Evolutionary conservation across 2,113 vertebrate genomes (phyloP), one percentile per base, ranked within the genome.

Genomic region (Miniopterus natalensis): DNA sequence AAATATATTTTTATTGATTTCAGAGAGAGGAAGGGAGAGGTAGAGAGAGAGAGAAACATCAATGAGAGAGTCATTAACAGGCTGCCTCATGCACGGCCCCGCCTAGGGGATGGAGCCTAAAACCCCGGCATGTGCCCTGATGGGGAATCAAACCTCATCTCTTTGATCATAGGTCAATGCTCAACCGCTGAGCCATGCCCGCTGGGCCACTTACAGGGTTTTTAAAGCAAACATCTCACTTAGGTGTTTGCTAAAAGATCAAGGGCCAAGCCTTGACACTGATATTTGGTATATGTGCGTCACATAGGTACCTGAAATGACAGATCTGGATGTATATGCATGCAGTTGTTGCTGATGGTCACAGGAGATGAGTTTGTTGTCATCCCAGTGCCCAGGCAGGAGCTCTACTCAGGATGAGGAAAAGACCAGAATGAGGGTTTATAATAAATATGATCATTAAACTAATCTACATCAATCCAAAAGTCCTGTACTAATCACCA

Each of bases 391-490:
- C 13, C 3, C 55, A 63, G 84, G 23, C 10, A 47, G 25, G 23
- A 85, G 27, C n/a, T 68, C 65, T 93, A 45, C 27, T 88, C n/a
- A 42, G 47, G 7, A 73, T 59, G 17, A 90, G 23, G 25, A 66
- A 84, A 47, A 61, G 31, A 65, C 6, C 23, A 59, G 21, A 88
- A 75, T 70, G 70, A 17, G 42, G 14, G 6, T 92, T 96, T 63
- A 53, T 21, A 93, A 71, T 92, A 86, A 74, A 71, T 25, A 70
- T 63, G 10, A 42, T 80, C n/a, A 84, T 68, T 77, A 89, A 95
- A 89, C 70, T 79, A 87, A 83, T 55, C 20, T 68, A 45, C 3
- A 89, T 29, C 31, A 73, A 95, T 42, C 53, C 47, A 57, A 88
- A 84, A 71, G 29, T 53, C 55, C 63, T 17, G 2, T 88, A 49